Percentiles rank a stretch among this genome's conserved stretches.
phyloP scores from a whole-genome alignment of 2,113 vertebrate genomes.

The Gasterosteus nipponicus region DNA sequence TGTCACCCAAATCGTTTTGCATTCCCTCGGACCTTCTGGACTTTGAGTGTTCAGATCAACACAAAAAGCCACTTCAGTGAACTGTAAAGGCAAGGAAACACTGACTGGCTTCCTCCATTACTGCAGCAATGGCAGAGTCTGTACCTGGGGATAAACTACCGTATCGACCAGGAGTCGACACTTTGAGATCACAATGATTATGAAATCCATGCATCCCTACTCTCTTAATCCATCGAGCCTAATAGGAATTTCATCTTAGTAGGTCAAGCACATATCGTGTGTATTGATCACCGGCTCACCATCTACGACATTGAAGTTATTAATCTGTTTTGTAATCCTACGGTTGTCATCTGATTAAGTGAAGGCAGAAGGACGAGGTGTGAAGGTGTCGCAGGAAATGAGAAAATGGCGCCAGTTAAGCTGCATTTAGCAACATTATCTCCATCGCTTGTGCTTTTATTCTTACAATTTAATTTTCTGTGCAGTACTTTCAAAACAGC shows the following conservation, averaged over 20 bases:
- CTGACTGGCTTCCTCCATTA: neutral
- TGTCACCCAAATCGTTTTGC: neutral
- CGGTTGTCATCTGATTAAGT: neutral
- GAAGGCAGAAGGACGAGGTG: neutral
- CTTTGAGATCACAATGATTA: conserved; percentile 33
- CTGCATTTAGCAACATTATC: neutral
- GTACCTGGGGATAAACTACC: neutral
- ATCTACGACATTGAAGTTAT: conserved; percentile 16
- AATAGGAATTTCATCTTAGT: conserved; percentile 27
- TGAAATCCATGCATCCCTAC: conserved; percentile 27
- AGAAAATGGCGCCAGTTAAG: neutral
- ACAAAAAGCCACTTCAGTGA: neutral
- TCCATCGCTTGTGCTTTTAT: neutral
- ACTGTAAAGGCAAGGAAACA: neutral
- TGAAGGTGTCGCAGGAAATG: neutral
- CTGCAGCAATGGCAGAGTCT: neutral
- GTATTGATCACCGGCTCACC: conserved; percentile 30
- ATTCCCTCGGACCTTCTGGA: neutral
- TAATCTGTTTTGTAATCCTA: conserved; percentile 7
- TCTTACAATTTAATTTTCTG: too few species aligned
- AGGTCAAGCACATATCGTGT: conserved; percentile 32
- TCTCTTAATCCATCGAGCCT: conserved; percentile 23
- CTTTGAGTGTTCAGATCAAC: neutral
- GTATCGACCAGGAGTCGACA: conserved; percentile 1
- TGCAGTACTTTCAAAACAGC: neutral